phyloP scores from a whole-genome alignment of 2,113 vertebrate species.

The Anguilla rostrata region DNA sequence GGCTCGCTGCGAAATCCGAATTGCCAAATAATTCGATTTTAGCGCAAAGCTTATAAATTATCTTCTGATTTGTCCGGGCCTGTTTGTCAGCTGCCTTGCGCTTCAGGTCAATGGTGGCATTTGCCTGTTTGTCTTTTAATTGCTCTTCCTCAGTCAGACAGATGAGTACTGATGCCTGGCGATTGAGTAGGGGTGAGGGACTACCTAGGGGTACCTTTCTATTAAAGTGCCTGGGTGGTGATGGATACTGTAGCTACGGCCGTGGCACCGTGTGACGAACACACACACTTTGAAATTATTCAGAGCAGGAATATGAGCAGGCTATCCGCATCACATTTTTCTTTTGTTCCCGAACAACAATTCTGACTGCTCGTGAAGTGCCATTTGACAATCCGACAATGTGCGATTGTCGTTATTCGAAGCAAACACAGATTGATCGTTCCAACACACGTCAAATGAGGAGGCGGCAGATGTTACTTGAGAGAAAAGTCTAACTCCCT shows the following conservation, averaged over 20 bases:
- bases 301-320: background rate
- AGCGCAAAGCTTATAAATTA: conserved; percentile 91
- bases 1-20: conserved; percentile 87
- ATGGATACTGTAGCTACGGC: background rate
- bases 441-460: background rate
- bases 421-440: background rate
- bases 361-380: background rate
- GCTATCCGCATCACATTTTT: background rate
- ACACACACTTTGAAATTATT: background rate
- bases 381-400: background rate
- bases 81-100: conserved; percentile 91
- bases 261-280: background rate
- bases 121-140: conserved; percentile 91
- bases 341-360: background rate
- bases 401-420: background rate
- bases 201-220: conserved; percentile 40
- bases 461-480: background rate
- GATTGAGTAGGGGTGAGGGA: conserved; percentile 57
- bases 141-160: conserved; percentile 90
- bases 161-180: conserved; percentile 86
- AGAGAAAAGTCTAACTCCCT: background rate
- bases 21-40: conserved; percentile 96
- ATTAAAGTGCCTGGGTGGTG: background rate
- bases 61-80: conserved; percentile 89
- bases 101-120: conserved; percentile 92